These are phyloP conservation scores for Mycalesis mineus DNA, from an alignment of 2,888 invertebrate species.

Conservation along the genomic window DNA sequence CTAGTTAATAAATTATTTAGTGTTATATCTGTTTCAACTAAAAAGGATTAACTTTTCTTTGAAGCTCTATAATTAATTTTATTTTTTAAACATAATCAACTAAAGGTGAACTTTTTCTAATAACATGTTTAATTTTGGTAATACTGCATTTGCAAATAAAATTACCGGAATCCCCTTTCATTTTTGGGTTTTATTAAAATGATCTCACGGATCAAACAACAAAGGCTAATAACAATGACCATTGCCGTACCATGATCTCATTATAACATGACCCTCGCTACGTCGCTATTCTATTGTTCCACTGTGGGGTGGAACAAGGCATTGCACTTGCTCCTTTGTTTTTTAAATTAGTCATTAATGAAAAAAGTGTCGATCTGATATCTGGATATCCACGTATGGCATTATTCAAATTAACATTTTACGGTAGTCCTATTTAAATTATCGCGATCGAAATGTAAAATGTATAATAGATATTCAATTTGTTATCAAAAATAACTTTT, in stretches of 20 bases:
- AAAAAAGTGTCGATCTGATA: conserved; percentile 17
- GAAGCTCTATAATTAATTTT: too few relatives aligned
- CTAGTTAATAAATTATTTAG: too few relatives aligned
- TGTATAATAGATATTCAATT: not conserved
- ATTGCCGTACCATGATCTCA: conserved; percentile 20
- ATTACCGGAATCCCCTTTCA: not conserved
- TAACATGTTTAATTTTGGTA: not conserved
- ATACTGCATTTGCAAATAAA: not conserved
- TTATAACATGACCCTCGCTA: conserved; percentile 24
- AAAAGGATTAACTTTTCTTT: too few relatives aligned
- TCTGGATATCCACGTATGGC: conserved; percentile 7
- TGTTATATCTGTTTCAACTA: too few relatives aligned
- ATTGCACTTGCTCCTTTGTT: conserved; percentile 27
- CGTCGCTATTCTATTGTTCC: conserved; percentile 20
- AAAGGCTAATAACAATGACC: conserved; percentile 23
- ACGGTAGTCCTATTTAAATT: not conserved
- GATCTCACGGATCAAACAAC: conserved; percentile 25
- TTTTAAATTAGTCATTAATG: conserved; percentile 22
- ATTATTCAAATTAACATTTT: conserved; percentile 6
- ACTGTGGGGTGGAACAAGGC: conserved; percentile 25
- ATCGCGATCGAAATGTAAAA: not conserved
- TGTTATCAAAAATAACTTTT: too few relatives aligned
- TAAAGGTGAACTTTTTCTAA: too few relatives aligned
- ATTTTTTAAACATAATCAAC: too few relatives aligned
- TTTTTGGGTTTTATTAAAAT: conserved; percentile 2